A percentile compares a stretch with the other conserved stretches of the same genome.
Evolutionary conservation across 2,888 invertebrate species (phyloP).

Genomic region (Cacoxenus indagator): DNA sequence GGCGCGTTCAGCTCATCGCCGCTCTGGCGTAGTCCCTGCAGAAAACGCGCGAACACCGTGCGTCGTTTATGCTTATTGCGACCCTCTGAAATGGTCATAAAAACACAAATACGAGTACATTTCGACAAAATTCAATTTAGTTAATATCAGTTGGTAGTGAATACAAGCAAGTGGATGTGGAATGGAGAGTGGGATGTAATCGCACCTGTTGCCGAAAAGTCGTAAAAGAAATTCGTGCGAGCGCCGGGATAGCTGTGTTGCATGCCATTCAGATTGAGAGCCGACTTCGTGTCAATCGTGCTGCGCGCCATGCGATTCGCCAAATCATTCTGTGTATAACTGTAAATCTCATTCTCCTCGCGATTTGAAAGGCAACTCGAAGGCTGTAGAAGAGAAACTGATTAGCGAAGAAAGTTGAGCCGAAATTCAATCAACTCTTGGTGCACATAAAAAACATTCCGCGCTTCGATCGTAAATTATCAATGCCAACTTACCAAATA

Average conservation of each 20-base stretch:
- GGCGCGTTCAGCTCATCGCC: constrained; percentile 69
- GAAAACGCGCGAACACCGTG: constrained; percentile 69
- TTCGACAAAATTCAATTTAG: constrained; percentile 54
- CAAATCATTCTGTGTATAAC: constrained; percentile 87
- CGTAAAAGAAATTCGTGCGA: constrained; percentile 70
- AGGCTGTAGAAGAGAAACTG: constrained; percentile 74
- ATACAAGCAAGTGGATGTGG: constrained; percentile 19
- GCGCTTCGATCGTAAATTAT: constrained; percentile 45
- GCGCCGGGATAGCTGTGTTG: constrained; percentile 70
- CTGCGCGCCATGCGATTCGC: constrained; percentile 81
- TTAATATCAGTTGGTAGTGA: constrained; percentile 50
- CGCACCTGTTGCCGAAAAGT: constrained; percentile 71
- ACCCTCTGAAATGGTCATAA: constrained; percentile 60
- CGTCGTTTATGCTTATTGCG: constrained; percentile 69
- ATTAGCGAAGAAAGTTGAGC: constrained; percentile 4
- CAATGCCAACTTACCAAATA: constrained; percentile 80
- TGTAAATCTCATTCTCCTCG: constrained; percentile 93
- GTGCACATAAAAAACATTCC: constrained; percentile 42
- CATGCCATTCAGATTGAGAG: constrained; percentile 72
- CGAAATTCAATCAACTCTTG: constrained; percentile 4
- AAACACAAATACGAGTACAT: constrained; percentile 42
- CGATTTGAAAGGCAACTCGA: constrained; percentile 91
- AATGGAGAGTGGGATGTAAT: not conserved
- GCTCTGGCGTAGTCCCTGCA: constrained; percentile 68
- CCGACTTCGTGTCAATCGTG: constrained; percentile 74